Evolutionary conservation across 2,888 invertebrate species (phyloP).

Genomic region (Eupelmus urozonus): DNA sequence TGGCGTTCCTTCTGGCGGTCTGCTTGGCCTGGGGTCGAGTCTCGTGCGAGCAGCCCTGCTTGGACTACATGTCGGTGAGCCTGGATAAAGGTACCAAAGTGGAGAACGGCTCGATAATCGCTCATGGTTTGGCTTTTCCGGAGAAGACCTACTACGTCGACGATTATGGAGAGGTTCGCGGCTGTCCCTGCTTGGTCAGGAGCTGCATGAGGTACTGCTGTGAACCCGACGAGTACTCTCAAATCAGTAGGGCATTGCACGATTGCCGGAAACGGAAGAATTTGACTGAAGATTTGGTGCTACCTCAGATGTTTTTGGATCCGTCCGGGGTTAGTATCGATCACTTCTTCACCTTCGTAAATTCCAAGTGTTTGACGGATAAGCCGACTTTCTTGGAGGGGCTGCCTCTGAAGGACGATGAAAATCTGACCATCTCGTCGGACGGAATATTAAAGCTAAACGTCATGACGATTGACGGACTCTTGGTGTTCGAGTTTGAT

Average conservation of each 20-base stretch:
- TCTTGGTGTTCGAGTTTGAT: neutral
- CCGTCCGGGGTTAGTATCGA: too few species aligned
- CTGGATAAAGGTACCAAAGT: slow-evolving; percentile 38
- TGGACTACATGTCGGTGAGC: slow-evolving; percentile 29
- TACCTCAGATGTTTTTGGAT: too few species aligned
- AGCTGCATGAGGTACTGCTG: slow-evolving; percentile 50
- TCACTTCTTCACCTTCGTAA: too few species aligned
- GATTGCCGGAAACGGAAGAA: neutral
- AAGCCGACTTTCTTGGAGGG: too few species aligned
- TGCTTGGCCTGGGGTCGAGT: too few species aligned
- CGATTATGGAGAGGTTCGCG: neutral
- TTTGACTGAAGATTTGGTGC: too few species aligned
- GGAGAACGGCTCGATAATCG: slow-evolving; percentile 4
- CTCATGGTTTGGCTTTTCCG: slow-evolving; percentile 12
- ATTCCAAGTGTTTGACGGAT: neutral
- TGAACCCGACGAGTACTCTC: neutral
- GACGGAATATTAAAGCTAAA: slow-evolving; percentile 12
- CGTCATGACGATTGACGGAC: neutral
- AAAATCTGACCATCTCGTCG: neutral
- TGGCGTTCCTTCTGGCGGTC: too few species aligned
- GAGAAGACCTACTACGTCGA: neutral
- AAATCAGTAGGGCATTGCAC: neutral
- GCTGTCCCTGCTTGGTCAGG: slow-evolving; percentile 43
- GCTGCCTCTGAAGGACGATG: too few species aligned
- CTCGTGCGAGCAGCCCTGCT: slow-evolving; percentile 25